A percentile compares a stretch with the other conserved stretches of the same genome.
These are phyloP conservation scores for Euclidia mi DNA, from an alignment of 2,888 invertebrate species.

Conservation along the genomic window DNA sequence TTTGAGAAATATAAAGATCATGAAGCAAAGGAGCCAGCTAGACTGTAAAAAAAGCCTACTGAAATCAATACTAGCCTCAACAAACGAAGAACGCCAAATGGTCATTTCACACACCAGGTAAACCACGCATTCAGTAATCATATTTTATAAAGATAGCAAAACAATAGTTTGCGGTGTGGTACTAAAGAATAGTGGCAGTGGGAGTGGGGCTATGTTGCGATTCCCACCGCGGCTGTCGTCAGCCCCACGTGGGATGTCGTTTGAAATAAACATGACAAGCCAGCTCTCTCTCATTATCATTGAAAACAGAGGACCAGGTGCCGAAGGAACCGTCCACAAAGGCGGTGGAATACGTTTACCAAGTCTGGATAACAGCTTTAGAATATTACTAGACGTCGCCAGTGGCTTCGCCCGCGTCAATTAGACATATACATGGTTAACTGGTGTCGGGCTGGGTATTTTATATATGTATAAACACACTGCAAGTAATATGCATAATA, in stretches of 20 bases:
- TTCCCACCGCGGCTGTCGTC: constrained; percentile 52
- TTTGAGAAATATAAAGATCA: too few relatives aligned
- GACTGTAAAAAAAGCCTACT: too few relatives aligned
- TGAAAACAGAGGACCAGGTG: constrained; percentile 55
- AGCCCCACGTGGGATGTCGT: constrained; percentile 61
- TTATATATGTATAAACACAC: too few relatives aligned
- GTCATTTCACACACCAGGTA: too few relatives aligned
- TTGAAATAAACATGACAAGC: constrained; percentile 64
- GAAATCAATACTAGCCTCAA: too few relatives aligned
- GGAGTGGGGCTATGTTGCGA: constrained; percentile 42
- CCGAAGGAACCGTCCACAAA: constrained; percentile 39
- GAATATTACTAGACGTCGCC: too few relatives aligned
- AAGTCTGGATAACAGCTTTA: not conserved
- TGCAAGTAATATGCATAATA: too few relatives aligned
- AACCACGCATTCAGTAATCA: constrained; percentile 35
- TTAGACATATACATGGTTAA: not conserved
- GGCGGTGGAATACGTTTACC: constrained; percentile 9
- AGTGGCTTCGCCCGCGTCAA: too few relatives aligned
- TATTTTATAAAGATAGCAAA: constrained; percentile 44
- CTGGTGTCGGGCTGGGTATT: not conserved
- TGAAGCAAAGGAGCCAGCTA: too few relatives aligned
- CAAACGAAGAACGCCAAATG: too few relatives aligned
- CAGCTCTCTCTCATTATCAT: constrained; percentile 69
- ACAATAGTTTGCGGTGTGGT: constrained; percentile 42
- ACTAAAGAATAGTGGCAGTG: constrained; percentile 32